A percentile compares a stretch with the other conserved stretches of the same genome.
Conservation (phyloP, 23 tunicate species). For the Phallusia fumigata region DNA sequence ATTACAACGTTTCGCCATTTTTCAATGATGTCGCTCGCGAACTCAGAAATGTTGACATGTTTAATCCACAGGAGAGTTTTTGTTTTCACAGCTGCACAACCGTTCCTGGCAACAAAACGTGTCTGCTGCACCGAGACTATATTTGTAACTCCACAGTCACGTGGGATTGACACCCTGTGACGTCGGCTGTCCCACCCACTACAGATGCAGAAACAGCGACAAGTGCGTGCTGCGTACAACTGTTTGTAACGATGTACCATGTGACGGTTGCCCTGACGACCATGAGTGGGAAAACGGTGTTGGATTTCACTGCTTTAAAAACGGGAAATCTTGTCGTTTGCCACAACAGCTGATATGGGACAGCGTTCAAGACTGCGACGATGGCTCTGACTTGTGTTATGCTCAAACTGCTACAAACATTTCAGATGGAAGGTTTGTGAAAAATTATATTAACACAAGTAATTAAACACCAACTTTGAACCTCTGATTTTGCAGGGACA, state of each 20-base stretch:
- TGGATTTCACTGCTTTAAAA: slow-evolving; percentile 59
- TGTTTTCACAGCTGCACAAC: neutral
- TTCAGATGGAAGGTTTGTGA: neutral
- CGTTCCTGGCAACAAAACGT: neutral
- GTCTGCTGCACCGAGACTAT: slow-evolving; percentile 43
- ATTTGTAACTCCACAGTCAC: slow-evolving; percentile 52
- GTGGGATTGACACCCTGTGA: slow-evolving; percentile 85
- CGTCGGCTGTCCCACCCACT: slow-evolving; percentile 59
- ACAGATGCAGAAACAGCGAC: slow-evolving; percentile 6
- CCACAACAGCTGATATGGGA: slow-evolving; percentile 58
- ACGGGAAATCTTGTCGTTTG: slow-evolving; percentile 35
- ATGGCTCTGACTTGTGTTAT: slow-evolving; percentile 45
- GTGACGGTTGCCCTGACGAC: slow-evolving; percentile 20
- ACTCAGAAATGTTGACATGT: too few species aligned
- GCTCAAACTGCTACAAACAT: neutral
- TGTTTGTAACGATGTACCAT: neutral
- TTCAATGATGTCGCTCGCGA: too few species aligned
- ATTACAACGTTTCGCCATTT: too few species aligned
- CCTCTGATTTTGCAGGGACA: neutral
- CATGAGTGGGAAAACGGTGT: slow-evolving; percentile 10
- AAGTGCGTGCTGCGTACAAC: slow-evolving; percentile 9
- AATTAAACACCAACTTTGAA: neutral
- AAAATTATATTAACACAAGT: neutral
- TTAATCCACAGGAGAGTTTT: too few species aligned
- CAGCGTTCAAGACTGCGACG: slow-evolving; percentile 55